Conservation (phyloP, 2,113 vertebrate species). For the Leptocoma aspasia region DNA sequence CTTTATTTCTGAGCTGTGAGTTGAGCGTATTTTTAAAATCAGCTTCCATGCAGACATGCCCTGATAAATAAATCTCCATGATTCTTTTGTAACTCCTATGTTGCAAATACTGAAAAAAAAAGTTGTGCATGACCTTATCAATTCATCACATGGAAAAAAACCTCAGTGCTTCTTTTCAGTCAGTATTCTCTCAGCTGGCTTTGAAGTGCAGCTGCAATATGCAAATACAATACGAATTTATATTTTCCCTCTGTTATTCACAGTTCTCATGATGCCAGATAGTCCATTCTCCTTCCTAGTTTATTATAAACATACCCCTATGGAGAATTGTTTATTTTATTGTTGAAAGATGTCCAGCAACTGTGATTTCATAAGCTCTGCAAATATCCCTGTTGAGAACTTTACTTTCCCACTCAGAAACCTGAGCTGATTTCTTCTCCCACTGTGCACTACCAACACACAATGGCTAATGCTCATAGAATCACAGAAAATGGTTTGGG, state of each 20-base stretch:
- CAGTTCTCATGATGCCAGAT: background rate
- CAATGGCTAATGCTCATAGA: background rate
- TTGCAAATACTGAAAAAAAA: background rate
- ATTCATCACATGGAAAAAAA: background rate
- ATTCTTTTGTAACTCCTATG: background rate
- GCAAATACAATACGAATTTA: background rate
- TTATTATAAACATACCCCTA: background rate
- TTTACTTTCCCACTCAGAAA: background rate
- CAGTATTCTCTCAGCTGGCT: background rate
- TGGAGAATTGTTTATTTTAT: background rate
- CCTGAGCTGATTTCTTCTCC: background rate
- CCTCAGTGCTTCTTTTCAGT: background rate
- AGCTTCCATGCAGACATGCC: background rate
- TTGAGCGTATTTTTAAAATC: background rate
- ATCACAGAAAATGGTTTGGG: background rate
- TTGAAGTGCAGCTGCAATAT: background rate
- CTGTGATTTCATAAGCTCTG: background rate
- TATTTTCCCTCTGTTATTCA: background rate
- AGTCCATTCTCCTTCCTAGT: background rate
- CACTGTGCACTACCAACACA: background rate
- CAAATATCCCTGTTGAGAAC: background rate
- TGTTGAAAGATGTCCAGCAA: background rate
- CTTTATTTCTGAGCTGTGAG: background rate
- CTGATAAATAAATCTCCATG: accelerated
- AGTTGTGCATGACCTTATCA: background rate